A percentile compares a stretch with the other conserved stretches of the same genome.
Conservation (phyloP, 2,797 vertebrate species). For the Lepus oiostolus region DNA sequence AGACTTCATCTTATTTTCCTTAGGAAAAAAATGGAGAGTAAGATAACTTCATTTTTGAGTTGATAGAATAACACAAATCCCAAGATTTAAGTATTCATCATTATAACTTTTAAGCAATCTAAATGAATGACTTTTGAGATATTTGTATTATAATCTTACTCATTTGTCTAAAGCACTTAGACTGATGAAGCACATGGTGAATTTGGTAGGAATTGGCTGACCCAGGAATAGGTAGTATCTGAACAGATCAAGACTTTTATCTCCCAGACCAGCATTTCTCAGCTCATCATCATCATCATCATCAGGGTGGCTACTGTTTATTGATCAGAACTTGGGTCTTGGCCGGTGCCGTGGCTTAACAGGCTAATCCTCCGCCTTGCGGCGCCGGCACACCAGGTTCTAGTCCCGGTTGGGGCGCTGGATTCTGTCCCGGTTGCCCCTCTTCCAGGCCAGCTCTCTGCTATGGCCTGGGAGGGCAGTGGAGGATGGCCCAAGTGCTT, state of each 20-base stretch:
- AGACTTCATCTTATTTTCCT: slow-evolving; percentile 15
- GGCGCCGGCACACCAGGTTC: too few relatives aligned
- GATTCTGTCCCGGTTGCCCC: too few relatives aligned
- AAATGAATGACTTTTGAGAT: background rate
- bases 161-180: background rate
- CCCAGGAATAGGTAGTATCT: background rate
- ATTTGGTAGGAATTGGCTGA: background rate
- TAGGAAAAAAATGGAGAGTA: background rate
- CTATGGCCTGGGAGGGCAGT: too few relatives aligned
- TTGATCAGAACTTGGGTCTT: background rate
- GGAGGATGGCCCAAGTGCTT: too few relatives aligned
- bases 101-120: slow-evolving; percentile 1
- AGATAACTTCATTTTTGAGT: background rate
- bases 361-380: too few relatives aligned
- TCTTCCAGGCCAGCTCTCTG: too few relatives aligned
- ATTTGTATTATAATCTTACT: slow-evolving; percentile 1
- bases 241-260: slow-evolving; percentile 4
- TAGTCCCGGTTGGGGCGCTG: too few relatives aligned
- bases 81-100: background rate
- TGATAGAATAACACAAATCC: background rate
- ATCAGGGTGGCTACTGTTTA: background rate
- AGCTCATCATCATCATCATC: background rate
- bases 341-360: too few relatives aligned
- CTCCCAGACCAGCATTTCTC: background rate
- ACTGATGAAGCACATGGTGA: background rate